phyloP scores from a whole-genome alignment of 2,113 vertebrate genomes.

The Mystacornis crossleyi region DNA sequence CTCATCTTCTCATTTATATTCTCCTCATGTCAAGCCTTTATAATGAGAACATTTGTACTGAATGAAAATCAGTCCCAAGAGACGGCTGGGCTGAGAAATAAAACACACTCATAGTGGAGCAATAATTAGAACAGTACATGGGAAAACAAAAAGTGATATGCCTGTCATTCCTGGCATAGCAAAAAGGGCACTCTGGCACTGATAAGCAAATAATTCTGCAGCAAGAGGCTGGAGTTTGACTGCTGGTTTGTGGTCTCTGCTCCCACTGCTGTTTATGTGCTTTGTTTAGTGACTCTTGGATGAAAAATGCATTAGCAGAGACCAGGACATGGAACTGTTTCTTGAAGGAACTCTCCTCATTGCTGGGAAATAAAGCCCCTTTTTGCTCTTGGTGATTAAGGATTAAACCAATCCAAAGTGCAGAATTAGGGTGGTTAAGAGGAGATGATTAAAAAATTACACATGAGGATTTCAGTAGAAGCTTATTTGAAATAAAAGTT shows the following conservation, averaged over 20 bases:
- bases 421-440: slow-evolving; percentile 14
- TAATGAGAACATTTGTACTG: slow-evolving; percentile 55
- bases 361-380: neutral
- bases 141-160: slow-evolving; percentile 15
- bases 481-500: neutral
- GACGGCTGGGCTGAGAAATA: neutral
- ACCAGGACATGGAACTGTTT: accelerated
- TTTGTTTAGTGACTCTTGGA: neutral
- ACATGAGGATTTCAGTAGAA: neutral
- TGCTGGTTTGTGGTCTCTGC: neutral
- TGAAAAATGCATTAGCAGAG: neutral
- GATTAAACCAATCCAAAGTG: slow-evolving; percentile 17
- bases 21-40: slow-evolving; percentile 32
- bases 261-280: neutral
- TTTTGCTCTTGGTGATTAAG: neutral
- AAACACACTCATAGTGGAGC: neutral
- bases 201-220: neutral
- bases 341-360: neutral
- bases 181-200: neutral
- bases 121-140: slow-evolving; percentile 39
- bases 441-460: neutral
- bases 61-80: slow-evolving; percentile 45
- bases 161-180: slow-evolving; percentile 7
- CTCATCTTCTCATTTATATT: slow-evolving; percentile 58
- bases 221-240: neutral